These are phyloP conservation scores for Smutsia temminckii DNA, from an alignment of 2,797 vertebrate species.

Conservation along the genomic window DNA sequence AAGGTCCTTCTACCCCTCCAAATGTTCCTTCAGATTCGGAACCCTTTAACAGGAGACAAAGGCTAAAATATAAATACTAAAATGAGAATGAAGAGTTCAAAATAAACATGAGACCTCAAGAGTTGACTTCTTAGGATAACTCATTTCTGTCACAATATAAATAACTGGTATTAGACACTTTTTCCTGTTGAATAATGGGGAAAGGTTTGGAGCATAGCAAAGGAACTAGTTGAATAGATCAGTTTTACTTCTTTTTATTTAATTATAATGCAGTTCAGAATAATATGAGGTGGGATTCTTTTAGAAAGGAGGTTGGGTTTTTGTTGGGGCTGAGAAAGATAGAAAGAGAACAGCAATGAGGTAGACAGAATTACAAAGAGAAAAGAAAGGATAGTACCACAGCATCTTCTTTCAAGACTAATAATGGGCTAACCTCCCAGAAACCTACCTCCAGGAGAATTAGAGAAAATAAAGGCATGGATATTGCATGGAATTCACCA, in stretches of 20 bases:
- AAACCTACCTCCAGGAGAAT: neutral
- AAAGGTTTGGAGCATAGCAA: neutral
- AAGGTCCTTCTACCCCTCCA: neutral
- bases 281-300: slow-evolving; percentile 30
- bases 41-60: neutral
- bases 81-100: neutral
- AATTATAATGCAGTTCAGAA: neutral
- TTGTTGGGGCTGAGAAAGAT: neutral
- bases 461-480: neutral
- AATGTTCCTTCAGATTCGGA: neutral
- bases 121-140: neutral
- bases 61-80: neutral
- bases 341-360: neutral
- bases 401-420: neutral
- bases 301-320: neutral
- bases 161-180: neutral
- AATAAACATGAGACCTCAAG: neutral
- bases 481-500: neutral
- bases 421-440: neutral
- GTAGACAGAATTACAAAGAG: neutral
- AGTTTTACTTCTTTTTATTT: slow-evolving; percentile 1
- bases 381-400: neutral
- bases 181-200: neutral
- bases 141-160: slow-evolving; percentile 26
- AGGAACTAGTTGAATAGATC: neutral